Evolutionary conservation across 2,797 vertebrate species (phyloP).

Genomic region (Danio aesculapii): DNA sequence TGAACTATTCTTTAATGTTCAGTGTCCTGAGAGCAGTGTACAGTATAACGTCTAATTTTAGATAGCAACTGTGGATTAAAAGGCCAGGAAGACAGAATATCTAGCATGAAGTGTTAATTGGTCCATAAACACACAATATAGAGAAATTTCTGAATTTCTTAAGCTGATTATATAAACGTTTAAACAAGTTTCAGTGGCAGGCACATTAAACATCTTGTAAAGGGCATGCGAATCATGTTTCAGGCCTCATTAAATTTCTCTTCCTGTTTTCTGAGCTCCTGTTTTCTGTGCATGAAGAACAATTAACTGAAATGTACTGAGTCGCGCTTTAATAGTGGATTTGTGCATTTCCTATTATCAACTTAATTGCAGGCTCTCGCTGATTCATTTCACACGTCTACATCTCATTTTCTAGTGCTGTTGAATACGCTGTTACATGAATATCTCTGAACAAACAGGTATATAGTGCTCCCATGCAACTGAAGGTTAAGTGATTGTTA

Average conservation of each 20-base stretch:
- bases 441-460: conserved; percentile 4
- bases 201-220: conserved; percentile 6
- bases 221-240: conserved; percentile 15
- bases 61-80: conserved; percentile 4
- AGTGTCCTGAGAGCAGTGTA: background rate
- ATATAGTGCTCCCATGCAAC: conserved; percentile 16
- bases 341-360: background rate
- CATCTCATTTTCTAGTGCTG: background rate
- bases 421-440: background rate
- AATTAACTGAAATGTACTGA: background rate
- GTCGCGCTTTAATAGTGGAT: background rate
- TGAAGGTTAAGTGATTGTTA: conserved; percentile 41
- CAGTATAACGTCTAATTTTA: conserved; percentile 7
- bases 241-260: background rate
- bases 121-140: conserved; percentile 1
- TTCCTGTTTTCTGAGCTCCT: conserved; percentile 5
- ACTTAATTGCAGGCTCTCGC: conserved; percentile 7
- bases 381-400: background rate
- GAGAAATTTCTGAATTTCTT: background rate
- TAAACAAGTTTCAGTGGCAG: background rate
- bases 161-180: background rate
- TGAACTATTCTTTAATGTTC: background rate
- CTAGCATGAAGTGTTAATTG: conserved; percentile 6
- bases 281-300: background rate
- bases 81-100: background rate